A percentile compares a stretch with the other conserved stretches of the same genome.
These are phyloP conservation scores for Ennomos quercinarius DNA, from an alignment of 2,888 invertebrate species.

Conservation along the genomic window DNA sequence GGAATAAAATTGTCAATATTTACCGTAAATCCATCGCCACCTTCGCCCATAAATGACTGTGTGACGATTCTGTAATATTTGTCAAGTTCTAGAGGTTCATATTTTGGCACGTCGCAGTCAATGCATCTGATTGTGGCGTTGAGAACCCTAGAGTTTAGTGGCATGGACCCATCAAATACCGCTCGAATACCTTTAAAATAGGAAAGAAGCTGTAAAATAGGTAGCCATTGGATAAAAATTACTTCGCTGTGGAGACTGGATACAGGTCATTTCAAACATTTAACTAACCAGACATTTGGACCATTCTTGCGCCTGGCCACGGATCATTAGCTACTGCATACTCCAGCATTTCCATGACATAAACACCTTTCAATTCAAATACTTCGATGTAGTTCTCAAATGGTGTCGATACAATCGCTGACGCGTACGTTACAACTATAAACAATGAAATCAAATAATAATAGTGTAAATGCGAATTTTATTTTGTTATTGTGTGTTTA, in stretches of 20 bases:
- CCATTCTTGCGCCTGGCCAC: constrained; percentile 75
- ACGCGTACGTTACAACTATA: constrained; percentile 89
- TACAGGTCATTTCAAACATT: no score
- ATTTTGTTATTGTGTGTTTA: no score
- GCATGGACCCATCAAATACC: constrained; percentile 84
- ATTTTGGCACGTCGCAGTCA: constrained; percentile 87
- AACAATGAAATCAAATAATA: neutral
- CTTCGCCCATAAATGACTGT: constrained; percentile 85
- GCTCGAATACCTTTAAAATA: constrained; percentile 63
- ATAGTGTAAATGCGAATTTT: no score
- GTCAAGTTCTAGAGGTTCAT: constrained; percentile 83
- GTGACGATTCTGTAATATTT: constrained; percentile 87
- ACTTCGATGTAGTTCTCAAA: constrained; percentile 92
- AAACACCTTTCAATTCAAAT: constrained; percentile 88
- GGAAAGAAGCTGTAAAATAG: no score
- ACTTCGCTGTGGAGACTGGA: no score
- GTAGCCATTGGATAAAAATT: no score
- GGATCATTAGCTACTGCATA: constrained; percentile 74
- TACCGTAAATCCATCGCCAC: constrained; percentile 89
- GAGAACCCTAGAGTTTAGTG: constrained; percentile 84
- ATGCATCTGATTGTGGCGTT: constrained; percentile 86
- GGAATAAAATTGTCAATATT: constrained; percentile 48
- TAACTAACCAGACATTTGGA: constrained; percentile 86
- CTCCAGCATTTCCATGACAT: constrained; percentile 88
- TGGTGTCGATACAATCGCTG: constrained; percentile 88